Evolutionary conservation across 2,113 vertebrate species (phyloP).

Genomic region (Aptenodytes forsteri): DNA sequence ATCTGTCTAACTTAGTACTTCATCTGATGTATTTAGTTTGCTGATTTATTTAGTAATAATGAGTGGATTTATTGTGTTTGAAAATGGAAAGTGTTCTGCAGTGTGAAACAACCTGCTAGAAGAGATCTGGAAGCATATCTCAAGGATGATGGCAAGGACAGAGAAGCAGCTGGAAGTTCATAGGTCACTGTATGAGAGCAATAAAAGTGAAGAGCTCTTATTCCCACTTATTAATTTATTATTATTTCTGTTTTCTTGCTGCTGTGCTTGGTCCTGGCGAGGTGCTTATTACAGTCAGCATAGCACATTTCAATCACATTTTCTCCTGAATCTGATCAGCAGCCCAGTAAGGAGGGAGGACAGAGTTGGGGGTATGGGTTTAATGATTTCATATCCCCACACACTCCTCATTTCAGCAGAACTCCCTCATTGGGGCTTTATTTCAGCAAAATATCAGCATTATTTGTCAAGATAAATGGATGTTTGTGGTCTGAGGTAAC

Average conservation of each 20-base stretch:
- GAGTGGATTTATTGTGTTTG: conserved; percentile 1
- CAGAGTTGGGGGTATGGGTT: neutral
- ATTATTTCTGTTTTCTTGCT: neutral
- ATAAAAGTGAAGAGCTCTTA: neutral
- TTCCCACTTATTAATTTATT: neutral
- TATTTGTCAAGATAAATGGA: neutral
- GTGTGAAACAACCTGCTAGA: neutral
- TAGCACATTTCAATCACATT: neutral
- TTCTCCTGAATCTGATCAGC: neutral
- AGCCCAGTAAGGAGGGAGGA: neutral
- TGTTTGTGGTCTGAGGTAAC: neutral
- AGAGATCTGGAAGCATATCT: neutral
- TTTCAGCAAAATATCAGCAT: neutral
- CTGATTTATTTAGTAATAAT: conserved; percentile 37
- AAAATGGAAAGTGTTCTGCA: neutral
- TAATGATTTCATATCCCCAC: neutral
- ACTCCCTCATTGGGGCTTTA: neutral
- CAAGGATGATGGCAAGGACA: neutral
- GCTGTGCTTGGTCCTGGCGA: fast-evolving
- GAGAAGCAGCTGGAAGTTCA: neutral
- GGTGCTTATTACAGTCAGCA: neutral
- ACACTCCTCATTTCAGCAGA: neutral
- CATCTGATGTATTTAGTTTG: conserved; percentile 21
- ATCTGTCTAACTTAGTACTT: conserved; percentile 20
- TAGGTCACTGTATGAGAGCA: neutral